Evolutionary conservation across 2,113 vertebrate species (phyloP).

Genomic region (Podiceps cristatus): DNA sequence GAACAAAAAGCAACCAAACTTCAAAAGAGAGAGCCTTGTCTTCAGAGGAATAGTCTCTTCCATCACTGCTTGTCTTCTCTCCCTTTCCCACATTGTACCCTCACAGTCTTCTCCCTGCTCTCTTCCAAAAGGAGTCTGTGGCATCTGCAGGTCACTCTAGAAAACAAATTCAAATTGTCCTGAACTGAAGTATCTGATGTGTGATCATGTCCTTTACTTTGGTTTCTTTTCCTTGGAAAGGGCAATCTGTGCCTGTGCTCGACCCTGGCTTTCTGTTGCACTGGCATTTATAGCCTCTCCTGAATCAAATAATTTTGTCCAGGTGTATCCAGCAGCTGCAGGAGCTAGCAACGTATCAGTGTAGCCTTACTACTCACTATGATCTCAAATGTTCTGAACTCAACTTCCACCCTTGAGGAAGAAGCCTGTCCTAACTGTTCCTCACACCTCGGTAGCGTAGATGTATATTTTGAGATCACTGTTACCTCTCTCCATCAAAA

Average conservation of each 20-base stretch:
- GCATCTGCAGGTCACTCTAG: not conserved
- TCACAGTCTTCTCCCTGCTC: not conserved
- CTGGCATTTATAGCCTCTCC: not conserved
- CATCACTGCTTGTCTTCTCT: not conserved
- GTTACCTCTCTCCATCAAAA: not conserved
- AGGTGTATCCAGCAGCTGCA: not conserved
- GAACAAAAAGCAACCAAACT: not conserved
- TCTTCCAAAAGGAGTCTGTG: not conserved
- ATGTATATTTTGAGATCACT: not conserved
- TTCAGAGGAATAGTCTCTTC: not conserved
- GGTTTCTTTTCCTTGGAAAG: not conserved
- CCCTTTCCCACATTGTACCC: not conserved
- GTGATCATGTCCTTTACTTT: not conserved
- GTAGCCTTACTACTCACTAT: not conserved
- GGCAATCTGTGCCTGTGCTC: accelerated
- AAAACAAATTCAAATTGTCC: not conserved
- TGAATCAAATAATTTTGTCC: not conserved
- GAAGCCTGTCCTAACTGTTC: not conserved
- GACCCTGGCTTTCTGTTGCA: not conserved
- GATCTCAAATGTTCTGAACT: not conserved
- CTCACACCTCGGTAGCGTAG: not conserved
- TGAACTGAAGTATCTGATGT: not conserved
- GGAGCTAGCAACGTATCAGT: not conserved
- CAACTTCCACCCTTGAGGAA: not conserved
- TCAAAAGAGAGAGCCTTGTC: not conserved